These are phyloP conservation scores for Nasonia oneida DNA, from an alignment of 2,888 invertebrate genomes.

Conservation along the genomic window DNA sequence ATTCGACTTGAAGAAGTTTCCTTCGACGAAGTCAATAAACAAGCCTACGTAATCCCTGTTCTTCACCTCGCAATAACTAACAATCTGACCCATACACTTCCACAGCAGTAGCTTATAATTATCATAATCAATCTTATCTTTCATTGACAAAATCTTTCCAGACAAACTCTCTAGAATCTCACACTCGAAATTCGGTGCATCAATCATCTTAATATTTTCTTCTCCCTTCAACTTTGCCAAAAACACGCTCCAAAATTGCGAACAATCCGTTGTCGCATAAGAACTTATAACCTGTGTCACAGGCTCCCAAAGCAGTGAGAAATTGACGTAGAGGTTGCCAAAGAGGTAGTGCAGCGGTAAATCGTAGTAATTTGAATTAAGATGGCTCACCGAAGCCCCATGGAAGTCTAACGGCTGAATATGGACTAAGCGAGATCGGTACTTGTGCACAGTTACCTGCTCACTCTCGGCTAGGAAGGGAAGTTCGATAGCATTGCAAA, in stretches of 20 bases:
- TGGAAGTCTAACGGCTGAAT: constrained; percentile 86
- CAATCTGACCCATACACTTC: constrained; percentile 87
- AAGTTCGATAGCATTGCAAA: constrained; percentile 69
- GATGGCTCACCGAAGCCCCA: constrained; percentile 77
- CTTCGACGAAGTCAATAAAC: constrained; percentile 89
- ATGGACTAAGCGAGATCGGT: constrained; percentile 87
- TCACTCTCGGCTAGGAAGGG: constrained; percentile 85
- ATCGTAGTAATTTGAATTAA: constrained; percentile 82
- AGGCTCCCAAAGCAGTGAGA: constrained; percentile 94
- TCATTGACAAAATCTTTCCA: constrained; percentile 74
- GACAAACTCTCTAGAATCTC: constrained; percentile 67
- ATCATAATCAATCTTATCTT: constrained; percentile 85
- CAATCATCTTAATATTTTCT: constrained; percentile 69
- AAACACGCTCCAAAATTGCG: constrained; percentile 89
- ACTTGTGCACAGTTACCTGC: constrained; percentile 87
- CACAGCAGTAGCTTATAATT: constrained; percentile 91
- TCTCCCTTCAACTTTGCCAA: constrained; percentile 76
- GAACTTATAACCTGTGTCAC: constrained; percentile 87
- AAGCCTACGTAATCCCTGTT: constrained; percentile 90
- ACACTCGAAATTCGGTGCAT: constrained; percentile 70
- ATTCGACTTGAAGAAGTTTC: constrained; percentile 83
- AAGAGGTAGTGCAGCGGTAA: constrained; percentile 89
- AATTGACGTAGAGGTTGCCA: constrained; percentile 91
- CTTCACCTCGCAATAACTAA: constrained; percentile 88
- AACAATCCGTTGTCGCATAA: constrained; percentile 82